Percentiles rank a stretch among this genome's conserved stretches.
These are phyloP conservation scores for Hemibagrus guttatus DNA, from an alignment of 2,797 vertebrate species.

Conservation along the genomic window DNA sequence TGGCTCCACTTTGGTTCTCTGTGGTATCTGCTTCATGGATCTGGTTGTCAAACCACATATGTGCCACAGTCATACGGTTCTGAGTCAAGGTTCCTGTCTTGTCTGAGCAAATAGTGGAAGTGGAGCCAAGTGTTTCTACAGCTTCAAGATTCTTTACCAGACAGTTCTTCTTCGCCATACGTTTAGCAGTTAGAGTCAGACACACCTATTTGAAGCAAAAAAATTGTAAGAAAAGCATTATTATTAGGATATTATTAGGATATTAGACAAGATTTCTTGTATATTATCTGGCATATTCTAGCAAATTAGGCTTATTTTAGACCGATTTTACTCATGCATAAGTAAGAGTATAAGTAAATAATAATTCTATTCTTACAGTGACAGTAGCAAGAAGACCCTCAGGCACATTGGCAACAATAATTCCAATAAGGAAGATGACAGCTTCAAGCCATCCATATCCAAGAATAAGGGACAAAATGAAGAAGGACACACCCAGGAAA, in stretches of 20 bases:
- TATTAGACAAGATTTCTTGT: not conserved
- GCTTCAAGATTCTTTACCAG: constrained; percentile 96
- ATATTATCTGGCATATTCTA: not conserved
- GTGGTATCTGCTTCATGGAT: constrained; percentile 93
- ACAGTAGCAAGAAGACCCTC: constrained; percentile 95
- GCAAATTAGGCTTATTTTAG: not conserved
- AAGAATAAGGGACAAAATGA: constrained; percentile 91
- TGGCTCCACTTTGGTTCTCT: constrained; percentile 88
- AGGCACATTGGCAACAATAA: constrained; percentile 96
- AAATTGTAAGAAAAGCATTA: not conserved
- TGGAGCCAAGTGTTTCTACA: constrained; percentile 92
- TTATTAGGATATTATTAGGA: too few relatives aligned
- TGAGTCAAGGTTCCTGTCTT: constrained; percentile 90
- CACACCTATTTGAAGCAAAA: constrained; percentile 30
- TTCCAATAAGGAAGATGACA: constrained; percentile 96
- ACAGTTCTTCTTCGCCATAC: constrained; percentile 98
- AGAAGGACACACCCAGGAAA: constrained; percentile 90
- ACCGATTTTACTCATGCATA: not conserved
- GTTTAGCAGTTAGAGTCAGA: constrained; percentile 84
- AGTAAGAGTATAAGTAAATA: not conserved
- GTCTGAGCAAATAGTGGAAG: constrained; percentile 91
- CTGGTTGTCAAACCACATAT: constrained; percentile 96
- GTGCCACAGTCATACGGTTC: constrained; percentile 92
- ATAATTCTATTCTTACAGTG: constrained; percentile 71
- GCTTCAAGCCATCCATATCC: constrained; percentile 95